Base-by-base conservation (phyloP, 2,797 vertebrate species). In the Manis crassicaudata region DNA sequence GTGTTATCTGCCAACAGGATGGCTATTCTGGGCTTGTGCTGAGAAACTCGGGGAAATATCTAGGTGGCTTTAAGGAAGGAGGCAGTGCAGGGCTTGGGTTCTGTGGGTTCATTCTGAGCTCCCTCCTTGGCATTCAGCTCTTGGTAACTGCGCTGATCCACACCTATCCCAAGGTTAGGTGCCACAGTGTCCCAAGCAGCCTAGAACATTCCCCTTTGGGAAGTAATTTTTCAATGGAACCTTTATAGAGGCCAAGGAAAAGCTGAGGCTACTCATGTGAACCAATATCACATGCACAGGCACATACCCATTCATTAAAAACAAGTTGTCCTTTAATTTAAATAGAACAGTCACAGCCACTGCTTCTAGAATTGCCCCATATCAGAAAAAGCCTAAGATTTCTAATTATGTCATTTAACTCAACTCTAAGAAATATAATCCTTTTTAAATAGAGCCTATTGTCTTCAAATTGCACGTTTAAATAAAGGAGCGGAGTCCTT, bases 401-500 rank as follows among this genome's bases (percentile, higher is more conserved):
- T 94, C 85, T 95, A 92, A 93, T 95, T 91, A 75, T 46, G 46
- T 82, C 40, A 52, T 91, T 92, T 89, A 89, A 77, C 58, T 73
- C 76, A 95, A 72, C 72, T 94, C 35, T 95, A 20, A 62, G 70
- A 21, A 93, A 94, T 77, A 43, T 75, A 95, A 94, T 93, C 76
- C 62, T 95, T 92, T 84, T 95, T 68, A 84, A 40, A 86, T 25
- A 90, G 17, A 95, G 43, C 37, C 75, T 58, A 6, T 92, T 96
- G 76, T 95, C 93, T 88, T 93, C 73, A 88, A 90, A 91, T 83
- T 65, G 52, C 37, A 63, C 88, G 46, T 88, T 92, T 84, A 67
- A 63, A 88, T 84, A 84, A 86, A 10, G 32, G 76, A 94, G 68
- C 54, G 23, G 25, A 81, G 20, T 91, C 84, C 25, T 89, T 96